phyloP scores from a whole-genome alignment of 35 echinoderm and acorn worm species.

The Diadema setosum region DNA sequence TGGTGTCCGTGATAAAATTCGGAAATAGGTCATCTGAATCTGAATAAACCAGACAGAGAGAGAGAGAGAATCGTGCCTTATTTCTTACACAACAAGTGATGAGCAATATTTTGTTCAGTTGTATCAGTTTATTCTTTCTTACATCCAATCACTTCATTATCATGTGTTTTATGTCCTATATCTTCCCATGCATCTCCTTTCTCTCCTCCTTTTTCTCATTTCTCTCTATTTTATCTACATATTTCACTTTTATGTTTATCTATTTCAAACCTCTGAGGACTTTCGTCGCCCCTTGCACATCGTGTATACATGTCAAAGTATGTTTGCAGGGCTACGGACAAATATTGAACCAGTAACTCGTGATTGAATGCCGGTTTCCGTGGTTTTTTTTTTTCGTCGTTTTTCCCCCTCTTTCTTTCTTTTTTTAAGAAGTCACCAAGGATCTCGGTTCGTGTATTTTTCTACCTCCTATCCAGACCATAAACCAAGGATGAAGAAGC shows the following conservation, averaged over 20 bases:
- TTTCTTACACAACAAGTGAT: too few species aligned
- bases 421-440: too few species aligned
- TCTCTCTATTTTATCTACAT: background rate
- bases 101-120: background rate
- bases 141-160: background rate
- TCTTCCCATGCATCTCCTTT: background rate
- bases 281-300: background rate
- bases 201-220: background rate
- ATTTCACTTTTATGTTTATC: background rate
- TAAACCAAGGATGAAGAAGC: too few species aligned
- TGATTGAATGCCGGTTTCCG: constrained; percentile 17
- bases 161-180: background rate
- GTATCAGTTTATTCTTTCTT: background rate
- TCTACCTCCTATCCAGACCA: too few species aligned
- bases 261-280: background rate
- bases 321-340: background rate
- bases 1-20: too few species aligned
- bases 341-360: background rate
- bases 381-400: too few species aligned
- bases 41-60: too few species aligned
- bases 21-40: too few species aligned
- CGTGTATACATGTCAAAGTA: background rate
- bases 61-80: too few species aligned
- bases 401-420: too few species aligned
- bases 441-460: too few species aligned